phyloP scores from a whole-genome alignment of 2,888 invertebrate species.

The Dyspetes luteomarginatus region DNA sequence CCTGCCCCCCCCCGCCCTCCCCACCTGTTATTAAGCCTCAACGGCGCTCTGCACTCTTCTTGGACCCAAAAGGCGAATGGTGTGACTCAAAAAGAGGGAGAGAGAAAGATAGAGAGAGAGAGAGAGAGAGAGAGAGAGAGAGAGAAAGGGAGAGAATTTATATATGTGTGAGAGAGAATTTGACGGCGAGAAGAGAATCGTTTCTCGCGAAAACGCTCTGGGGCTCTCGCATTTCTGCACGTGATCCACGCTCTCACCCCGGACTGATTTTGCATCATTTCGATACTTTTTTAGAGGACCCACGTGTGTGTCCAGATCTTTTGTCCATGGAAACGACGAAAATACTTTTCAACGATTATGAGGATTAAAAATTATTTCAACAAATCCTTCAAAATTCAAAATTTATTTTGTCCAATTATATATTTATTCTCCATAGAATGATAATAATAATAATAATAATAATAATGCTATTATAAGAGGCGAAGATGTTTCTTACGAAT shows the following conservation, averaged over 20 bases:
- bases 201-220: conserved; percentile 81
- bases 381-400: no score
- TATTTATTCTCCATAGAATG: no score
- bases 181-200: conserved; percentile 73
- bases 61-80: conserved; percentile 60
- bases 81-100: conserved; percentile 35
- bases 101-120: conserved; percentile 34
- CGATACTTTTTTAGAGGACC: conserved; percentile 43
- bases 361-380: conserved; percentile 15
- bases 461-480: background rate
- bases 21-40: conserved; percentile 77
- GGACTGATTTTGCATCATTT: conserved; percentile 55
- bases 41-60: conserved; percentile 45
- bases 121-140: conserved; percentile 35
- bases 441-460: conserved; percentile 12
- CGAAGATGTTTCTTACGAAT: conserved; percentile 2
- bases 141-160: background rate
- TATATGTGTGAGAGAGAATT: conserved; percentile 42
- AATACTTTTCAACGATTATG: conserved; percentile 15
- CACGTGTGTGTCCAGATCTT: background rate
- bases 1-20: conserved; percentile 60
- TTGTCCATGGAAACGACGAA: background rate
- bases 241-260: conserved; percentile 73
- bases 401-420: conserved; percentile 23
- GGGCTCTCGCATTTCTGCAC: conserved; percentile 80